Evolutionary conservation across 2,888 invertebrate species (phyloP).

Genomic region (Cabera pusaria): DNA sequence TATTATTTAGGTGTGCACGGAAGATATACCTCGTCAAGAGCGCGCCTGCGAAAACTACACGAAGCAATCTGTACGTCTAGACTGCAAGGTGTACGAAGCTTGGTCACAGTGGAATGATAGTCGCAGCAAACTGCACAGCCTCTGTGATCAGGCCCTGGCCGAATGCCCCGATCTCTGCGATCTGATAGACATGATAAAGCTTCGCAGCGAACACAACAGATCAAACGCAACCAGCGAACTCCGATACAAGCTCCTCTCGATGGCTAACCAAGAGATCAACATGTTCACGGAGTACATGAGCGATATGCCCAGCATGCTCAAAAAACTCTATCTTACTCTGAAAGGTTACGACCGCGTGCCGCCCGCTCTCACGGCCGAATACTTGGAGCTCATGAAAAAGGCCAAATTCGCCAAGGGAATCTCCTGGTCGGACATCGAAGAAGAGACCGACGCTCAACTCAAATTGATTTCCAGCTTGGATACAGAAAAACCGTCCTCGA

Average conservation of each 20-base stretch:
- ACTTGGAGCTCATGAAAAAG: slow-evolving; percentile 82
- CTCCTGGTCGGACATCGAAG: slow-evolving; percentile 82
- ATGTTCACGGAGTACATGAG: slow-evolving; percentile 74
- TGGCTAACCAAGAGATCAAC: slow-evolving; percentile 79
- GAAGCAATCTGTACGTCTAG: slow-evolving; percentile 57
- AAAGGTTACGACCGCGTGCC: slow-evolving; percentile 84
- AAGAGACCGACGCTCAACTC: slow-evolving; percentile 53
- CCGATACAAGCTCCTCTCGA: slow-evolving; percentile 52
- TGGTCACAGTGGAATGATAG: slow-evolving; percentile 62
- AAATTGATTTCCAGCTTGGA: slow-evolving; percentile 62
- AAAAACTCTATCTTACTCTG: slow-evolving; percentile 82
- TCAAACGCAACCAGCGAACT: slow-evolving; percentile 66
- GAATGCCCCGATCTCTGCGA: slow-evolving; percentile 55
- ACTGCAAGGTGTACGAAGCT: slow-evolving; percentile 53
- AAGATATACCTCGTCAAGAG: slow-evolving; percentile 70
- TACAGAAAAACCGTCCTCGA: slow-evolving; percentile 51
- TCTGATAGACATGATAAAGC: slow-evolving; percentile 50
- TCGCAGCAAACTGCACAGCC: slow-evolving; percentile 43
- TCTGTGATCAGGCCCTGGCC: slow-evolving; percentile 50
- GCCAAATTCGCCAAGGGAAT: slow-evolving; percentile 84
- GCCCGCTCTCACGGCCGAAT: slow-evolving; percentile 80
- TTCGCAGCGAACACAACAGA: slow-evolving; percentile 59
- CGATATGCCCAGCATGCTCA: slow-evolving; percentile 79
- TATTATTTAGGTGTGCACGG: slow-evolving; percentile 57
- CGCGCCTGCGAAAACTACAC: slow-evolving; percentile 62